phyloP scores from a whole-genome alignment of 2,888 invertebrate species.

The Drosophila falleni region DNA sequence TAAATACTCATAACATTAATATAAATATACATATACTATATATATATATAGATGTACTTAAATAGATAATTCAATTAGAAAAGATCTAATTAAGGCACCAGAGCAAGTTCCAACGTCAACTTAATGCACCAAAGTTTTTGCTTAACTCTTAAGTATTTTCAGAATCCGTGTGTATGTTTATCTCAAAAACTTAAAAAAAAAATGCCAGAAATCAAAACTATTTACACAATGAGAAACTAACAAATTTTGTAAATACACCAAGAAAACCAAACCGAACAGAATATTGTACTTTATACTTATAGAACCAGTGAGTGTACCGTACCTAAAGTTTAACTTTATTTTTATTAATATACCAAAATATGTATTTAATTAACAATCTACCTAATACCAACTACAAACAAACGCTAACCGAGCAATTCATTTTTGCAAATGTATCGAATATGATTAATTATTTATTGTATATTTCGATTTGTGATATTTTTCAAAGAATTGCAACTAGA shows the following conservation, averaged over 20 bases:
- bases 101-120: conserved; percentile 41
- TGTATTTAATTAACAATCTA: conserved; percentile 40
- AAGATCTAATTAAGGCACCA: conserved; percentile 33
- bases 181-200: conserved; percentile 10
- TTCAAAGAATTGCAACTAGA: conserved; percentile 78
- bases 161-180: conserved; percentile 22
- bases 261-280: conserved; percentile 15
- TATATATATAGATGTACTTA: conserved; percentile 9
- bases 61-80: conserved; percentile 11
- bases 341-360: conserved; percentile 36
- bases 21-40: conserved; percentile 7
- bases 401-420: conserved; percentile 65
- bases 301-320: conserved; percentile 69
- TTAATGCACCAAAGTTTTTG: conserved; percentile 62
- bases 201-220: conserved; percentile 60
- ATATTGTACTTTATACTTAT: conserved; percentile 58
- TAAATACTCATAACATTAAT: conserved; percentile 10
- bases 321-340: conserved; percentile 51
- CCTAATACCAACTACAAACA: conserved; percentile 38
- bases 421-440: conserved; percentile 57
- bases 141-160: conserved; percentile 47
- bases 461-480: conserved; percentile 80
- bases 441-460: conserved; percentile 76
- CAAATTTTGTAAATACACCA: conserved; percentile 62
- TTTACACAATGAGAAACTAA: conserved; percentile 61